Evolutionary conservation across 2,113 vertebrate species (phyloP).

Genomic region (Entomyzon cyanotis): DNA sequence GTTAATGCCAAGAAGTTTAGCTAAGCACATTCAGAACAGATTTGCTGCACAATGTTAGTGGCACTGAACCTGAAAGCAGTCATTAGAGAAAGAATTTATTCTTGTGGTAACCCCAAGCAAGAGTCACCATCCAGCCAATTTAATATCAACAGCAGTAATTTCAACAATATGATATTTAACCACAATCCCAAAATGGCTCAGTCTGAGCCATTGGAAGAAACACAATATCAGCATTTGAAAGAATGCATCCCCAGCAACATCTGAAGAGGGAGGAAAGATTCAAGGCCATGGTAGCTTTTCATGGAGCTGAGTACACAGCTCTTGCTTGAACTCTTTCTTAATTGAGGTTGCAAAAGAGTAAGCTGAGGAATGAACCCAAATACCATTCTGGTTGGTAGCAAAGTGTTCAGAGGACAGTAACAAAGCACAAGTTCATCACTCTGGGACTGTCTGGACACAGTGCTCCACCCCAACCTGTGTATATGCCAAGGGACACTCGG

Average conservation of each 20-base stretch:
- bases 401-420: neutral
- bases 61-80: constrained; percentile 62
- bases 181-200: constrained; percentile 53
- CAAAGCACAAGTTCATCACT: neutral
- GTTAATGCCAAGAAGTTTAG: constrained; percentile 58
- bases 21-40: constrained; percentile 64
- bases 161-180: constrained; percentile 65
- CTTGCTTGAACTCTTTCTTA: constrained; percentile 16
- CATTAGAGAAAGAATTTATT: constrained; percentile 58
- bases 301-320: neutral
- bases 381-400: rapidly evolving
- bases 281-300: constrained; percentile 17
- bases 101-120: constrained; percentile 63
- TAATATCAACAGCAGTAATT: constrained; percentile 67
- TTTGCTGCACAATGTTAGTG: constrained; percentile 61
- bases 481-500: neutral
- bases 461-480: neutral
- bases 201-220: neutral
- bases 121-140: constrained; percentile 62
- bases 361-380: constrained; percentile 10
- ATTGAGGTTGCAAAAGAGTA: constrained; percentile 23
- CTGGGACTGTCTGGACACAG: rapidly evolving
- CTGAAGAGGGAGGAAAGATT: neutral
- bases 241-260: constrained; percentile 25
- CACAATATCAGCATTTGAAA: neutral